phyloP scores from a whole-genome alignment of 2,888 invertebrate genomes.

The Crossocerus cetratus region DNA sequence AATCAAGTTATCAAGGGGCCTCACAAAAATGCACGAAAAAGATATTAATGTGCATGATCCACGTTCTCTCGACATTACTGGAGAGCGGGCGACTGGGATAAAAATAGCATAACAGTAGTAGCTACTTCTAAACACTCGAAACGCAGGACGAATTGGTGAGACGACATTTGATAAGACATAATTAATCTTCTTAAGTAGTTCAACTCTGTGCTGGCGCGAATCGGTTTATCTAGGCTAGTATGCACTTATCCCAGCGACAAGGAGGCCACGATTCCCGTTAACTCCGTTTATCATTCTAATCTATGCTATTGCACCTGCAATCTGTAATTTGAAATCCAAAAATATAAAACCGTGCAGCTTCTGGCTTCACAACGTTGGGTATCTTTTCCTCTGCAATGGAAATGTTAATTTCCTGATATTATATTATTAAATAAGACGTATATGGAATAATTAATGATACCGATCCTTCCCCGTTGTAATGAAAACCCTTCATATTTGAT shows the following conservation, averaged over 20 bases:
- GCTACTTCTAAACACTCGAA: not conserved
- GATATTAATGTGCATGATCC: too few species aligned
- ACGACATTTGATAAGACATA: not conserved
- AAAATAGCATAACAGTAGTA: too few species aligned
- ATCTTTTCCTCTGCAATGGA: not conserved
- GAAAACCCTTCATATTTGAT: too few species aligned
- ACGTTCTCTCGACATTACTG: too few species aligned
- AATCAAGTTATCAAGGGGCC: too few species aligned
- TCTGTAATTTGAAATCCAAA: conserved; percentile 27
- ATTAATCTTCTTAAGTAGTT: not conserved
- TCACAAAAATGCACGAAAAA: too few species aligned
- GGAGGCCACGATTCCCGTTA: conserved; percentile 7
- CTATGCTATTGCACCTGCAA: conserved; percentile 29
- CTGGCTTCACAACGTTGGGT: not conserved
- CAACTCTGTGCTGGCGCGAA: not conserved
- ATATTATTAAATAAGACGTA: too few species aligned
- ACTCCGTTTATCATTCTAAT: conserved; percentile 33
- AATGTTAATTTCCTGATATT: too few species aligned
- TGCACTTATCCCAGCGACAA: conserved; percentile 21
- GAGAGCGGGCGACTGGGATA: too few species aligned
- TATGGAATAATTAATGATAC: too few species aligned
- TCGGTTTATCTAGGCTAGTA: conserved; percentile 28
- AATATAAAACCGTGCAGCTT: not conserved
- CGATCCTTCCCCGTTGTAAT: too few species aligned
- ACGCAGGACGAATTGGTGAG: not conserved